Evolutionary conservation across 2,888 invertebrate species (phyloP).

Genomic region (Cenopis cana): DNA sequence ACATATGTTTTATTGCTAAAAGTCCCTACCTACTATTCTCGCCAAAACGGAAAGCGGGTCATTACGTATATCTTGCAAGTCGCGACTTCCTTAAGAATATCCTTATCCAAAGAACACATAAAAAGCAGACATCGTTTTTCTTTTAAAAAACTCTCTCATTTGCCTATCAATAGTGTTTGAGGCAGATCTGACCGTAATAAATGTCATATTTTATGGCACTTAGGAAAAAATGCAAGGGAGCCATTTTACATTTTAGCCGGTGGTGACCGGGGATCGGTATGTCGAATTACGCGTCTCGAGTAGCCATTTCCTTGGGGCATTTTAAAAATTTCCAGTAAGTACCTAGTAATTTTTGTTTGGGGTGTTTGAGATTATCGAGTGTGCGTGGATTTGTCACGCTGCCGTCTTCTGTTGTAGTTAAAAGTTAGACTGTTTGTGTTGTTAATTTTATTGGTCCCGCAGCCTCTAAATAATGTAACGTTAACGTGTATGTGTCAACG

Average conservation of each 20-base stretch:
- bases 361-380: slow-evolving; percentile 33
- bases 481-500: too few relatives aligned
- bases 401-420: background rate
- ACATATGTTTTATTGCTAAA: slow-evolving; percentile 7
- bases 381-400: slow-evolving; percentile 9
- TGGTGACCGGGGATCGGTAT: slow-evolving; percentile 79
- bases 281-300: slow-evolving; percentile 79
- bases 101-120: slow-evolving; percentile 82
- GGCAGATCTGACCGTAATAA: slow-evolving; percentile 85
- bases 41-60: slow-evolving; percentile 59
- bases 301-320: slow-evolving; percentile 77
- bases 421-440: background rate
- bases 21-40: slow-evolving; percentile 5
- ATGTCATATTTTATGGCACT: slow-evolving; percentile 85
- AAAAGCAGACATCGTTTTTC: slow-evolving; percentile 85
- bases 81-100: slow-evolving; percentile 73
- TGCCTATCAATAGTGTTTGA: slow-evolving; percentile 85
- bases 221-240: slow-evolving; percentile 84
- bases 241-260: slow-evolving; percentile 81
- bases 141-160: slow-evolving; percentile 85
- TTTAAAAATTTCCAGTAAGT: slow-evolving; percentile 66
- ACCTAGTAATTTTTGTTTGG: slow-evolving; percentile 30
- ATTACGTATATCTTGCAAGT: slow-evolving; percentile 71
- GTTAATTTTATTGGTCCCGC: background rate
- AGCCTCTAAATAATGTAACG: too few relatives aligned